Conservation (phyloP, 2,797 vertebrate genomes). For the Cercopithecus hamlyni region DNA sequence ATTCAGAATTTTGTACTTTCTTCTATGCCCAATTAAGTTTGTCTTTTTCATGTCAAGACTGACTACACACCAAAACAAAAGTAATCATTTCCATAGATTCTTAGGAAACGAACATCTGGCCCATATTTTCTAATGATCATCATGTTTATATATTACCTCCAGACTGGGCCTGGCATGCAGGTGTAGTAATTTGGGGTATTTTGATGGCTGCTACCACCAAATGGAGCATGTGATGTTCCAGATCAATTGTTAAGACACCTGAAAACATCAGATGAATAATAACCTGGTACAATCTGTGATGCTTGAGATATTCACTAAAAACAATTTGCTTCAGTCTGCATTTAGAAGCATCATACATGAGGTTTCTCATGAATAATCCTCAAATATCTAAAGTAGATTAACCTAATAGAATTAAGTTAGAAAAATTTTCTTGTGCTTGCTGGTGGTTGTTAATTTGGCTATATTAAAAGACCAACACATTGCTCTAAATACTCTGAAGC, state of each 20-base stretch:
- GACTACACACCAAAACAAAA: neutral
- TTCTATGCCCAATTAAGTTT: conserved; percentile 55
- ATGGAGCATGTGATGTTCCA: neutral
- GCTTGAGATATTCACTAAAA: conserved; percentile 21
- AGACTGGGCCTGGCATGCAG: neutral
- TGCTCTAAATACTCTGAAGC: neutral
- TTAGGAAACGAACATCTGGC: conserved; percentile 43
- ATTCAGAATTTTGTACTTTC: conserved; percentile 51
- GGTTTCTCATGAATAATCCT: conserved; percentile 4
- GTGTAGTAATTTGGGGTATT: conserved; percentile 35
- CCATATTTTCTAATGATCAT: conserved; percentile 51
- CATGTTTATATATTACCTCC: conserved; percentile 41
- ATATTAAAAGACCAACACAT: neutral
- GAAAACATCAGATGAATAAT: neutral
- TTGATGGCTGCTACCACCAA: conserved; percentile 30
- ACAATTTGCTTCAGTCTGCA: neutral
- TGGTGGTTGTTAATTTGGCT: neutral
- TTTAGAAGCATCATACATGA: neutral
- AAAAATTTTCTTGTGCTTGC: neutral
- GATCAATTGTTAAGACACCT: neutral
- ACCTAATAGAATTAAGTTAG: neutral
- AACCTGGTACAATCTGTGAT: neutral
- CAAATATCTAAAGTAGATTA: neutral
- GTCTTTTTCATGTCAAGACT: conserved; percentile 47
- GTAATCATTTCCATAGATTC: conserved; percentile 52